Conservation (phyloP, 2,113 vertebrate species). For the Pelusios castaneus region DNA sequence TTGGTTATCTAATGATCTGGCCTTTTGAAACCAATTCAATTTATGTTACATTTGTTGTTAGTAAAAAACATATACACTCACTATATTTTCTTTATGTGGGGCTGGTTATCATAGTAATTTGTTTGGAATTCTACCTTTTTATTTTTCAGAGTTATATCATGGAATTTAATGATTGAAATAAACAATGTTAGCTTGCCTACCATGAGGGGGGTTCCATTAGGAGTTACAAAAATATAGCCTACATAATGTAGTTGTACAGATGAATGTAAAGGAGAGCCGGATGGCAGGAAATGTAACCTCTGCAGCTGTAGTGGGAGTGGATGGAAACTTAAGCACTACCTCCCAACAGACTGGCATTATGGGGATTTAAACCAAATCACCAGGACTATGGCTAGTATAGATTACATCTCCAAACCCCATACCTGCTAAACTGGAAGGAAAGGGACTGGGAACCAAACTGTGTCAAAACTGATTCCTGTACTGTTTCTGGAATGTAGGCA, state of each 20-base stretch:
- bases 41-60: conserved; percentile 53
- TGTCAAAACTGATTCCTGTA: neutral
- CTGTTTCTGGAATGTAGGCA: no score
- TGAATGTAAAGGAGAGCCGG: neutral
- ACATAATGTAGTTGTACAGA: neutral
- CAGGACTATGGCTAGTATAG: neutral
- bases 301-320: neutral
- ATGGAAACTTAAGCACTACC: neutral
- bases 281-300: neutral
- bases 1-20: conserved; percentile 44
- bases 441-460: accelerated
- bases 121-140: conserved; percentile 13
- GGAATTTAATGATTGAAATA: conserved; percentile 18
- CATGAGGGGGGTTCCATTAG: neutral
- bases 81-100: neutral
- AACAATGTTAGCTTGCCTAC: conserved; percentile 10
- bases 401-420: neutral
- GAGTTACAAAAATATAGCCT: neutral
- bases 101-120: conserved; percentile 27
- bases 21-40: conserved; percentile 64
- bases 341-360: neutral
- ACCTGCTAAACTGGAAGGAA: neutral
- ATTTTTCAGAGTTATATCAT: neutral
- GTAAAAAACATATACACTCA: conserved; percentile 19
- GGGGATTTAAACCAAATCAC: accelerated